A percentile compares a stretch with the other conserved stretches of the same genome.
Conservation (phyloP, 2,797 vertebrate genomes). For the Cynopterus sphinx region DNA sequence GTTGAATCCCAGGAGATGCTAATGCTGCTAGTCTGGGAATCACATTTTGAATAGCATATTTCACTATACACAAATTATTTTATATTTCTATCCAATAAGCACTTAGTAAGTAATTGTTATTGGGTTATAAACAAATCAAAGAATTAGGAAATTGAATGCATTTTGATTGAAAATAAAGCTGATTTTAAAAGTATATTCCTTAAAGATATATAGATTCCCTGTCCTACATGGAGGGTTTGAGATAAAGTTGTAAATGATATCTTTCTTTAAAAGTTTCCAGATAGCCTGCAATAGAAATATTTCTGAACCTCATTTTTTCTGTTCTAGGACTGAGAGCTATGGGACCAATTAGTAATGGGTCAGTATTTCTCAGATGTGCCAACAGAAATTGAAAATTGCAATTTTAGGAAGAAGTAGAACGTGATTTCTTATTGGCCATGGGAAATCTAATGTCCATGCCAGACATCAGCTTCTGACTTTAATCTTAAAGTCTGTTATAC, state of each 20-base stretch:
- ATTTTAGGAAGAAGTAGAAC: slow-evolving; percentile 59
- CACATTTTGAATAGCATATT: background rate
- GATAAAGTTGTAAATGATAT: slow-evolving; percentile 13
- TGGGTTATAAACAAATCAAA: background rate
- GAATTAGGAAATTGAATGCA: background rate
- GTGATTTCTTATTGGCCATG: slow-evolving; percentile 54
- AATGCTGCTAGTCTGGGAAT: background rate
- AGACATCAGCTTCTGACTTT: slow-evolving; percentile 45
- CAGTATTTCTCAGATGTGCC: slow-evolving; percentile 61
- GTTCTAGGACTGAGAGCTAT: slow-evolving; percentile 40
- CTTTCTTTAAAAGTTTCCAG: slow-evolving; percentile 40
- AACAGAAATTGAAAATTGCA: slow-evolving; percentile 43
- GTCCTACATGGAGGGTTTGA: background rate
- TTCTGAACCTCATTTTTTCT: slow-evolving; percentile 56
- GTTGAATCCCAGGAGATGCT: background rate
- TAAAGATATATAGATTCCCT: background rate
- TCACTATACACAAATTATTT: background rate
- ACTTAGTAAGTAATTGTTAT: background rate
- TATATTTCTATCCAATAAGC: background rate
- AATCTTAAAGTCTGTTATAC: slow-evolving; percentile 49
- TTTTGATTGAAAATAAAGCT: slow-evolving; percentile 5
- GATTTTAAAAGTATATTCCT: background rate
- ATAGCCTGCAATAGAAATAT: slow-evolving; percentile 44
- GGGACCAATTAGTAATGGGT: slow-evolving; percentile 52
- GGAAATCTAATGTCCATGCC: slow-evolving; percentile 42